Percentiles rank a stretch among this genome's conserved stretches.
Conservation (phyloP, 2,797 vertebrate species). For the Mus minutoides region DNA sequence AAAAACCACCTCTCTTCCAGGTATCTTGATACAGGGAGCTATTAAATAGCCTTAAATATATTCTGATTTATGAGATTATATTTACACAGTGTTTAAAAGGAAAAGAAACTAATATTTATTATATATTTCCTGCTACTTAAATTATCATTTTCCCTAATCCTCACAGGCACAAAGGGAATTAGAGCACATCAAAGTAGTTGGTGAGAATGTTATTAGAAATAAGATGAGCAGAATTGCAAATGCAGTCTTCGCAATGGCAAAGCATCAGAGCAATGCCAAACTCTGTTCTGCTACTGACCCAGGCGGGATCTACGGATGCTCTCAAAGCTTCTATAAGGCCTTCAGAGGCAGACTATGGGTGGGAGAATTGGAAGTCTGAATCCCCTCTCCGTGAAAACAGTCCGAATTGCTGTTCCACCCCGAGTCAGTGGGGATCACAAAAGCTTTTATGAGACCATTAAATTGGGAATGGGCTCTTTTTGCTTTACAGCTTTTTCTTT, state of each 20-base stretch:
- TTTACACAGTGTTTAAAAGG: constrained; percentile 44
- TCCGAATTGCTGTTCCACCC: neutral
- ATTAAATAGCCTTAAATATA: constrained; percentile 14
- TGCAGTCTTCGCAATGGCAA: neutral
- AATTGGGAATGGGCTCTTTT: constrained; percentile 33
- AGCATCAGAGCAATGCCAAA: neutral
- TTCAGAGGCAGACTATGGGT: neutral
- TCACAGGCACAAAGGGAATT: neutral
- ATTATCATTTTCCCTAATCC: constrained; percentile 18
- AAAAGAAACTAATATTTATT: neutral
- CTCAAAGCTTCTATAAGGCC: neutral
- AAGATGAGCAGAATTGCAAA: neutral
- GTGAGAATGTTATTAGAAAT: neutral
- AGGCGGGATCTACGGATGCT: neutral
- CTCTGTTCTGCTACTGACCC: neutral
- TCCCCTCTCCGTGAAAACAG: neutral
- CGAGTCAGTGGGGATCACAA: constrained; percentile 37
- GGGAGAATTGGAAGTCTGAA: neutral
- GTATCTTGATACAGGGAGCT: constrained; percentile 49
- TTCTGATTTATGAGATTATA: constrained; percentile 28
- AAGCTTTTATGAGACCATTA: constrained; percentile 70
- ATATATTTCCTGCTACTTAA: neutral
- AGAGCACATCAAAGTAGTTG: neutral
- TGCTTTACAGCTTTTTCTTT: constrained; percentile 67
- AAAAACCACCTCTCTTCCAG: neutral